Evolutionary conservation across 2,888 invertebrate species (phyloP), one percentile per base, ranked within the genome.

Genomic region (Cerceris rybyensis): DNA sequence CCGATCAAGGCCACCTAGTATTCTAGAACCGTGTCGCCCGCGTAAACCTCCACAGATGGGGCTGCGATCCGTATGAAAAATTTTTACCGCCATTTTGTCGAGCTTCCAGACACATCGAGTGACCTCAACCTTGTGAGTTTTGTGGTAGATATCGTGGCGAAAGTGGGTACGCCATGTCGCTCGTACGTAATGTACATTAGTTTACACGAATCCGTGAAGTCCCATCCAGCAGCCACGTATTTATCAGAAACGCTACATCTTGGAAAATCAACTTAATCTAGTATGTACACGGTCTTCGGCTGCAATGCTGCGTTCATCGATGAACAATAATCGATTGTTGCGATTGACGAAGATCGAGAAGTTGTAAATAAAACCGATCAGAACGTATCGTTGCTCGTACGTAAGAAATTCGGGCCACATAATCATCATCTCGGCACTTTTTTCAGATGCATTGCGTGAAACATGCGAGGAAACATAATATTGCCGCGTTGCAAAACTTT

Each of bases 361-460:
- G 9, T 17, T 8, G 8, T 39, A 39, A 7, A 57, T 57, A 57
- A 57, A 57, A 57, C 7, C 7, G 13, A 57, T 2, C 50, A 7
- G 9, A 54, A 75, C 55, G 66, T 84, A 85, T 82, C 78, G 80
- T 28, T 28, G 28, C 28, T 28, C 28, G 2, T 2, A 28, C 28
- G 28, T 28, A 4, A 28, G 4, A 28, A 1, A 28, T 28, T 28
- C 28, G 28, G 28, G 28, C 1, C 28, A 28, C 28, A 28, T 28
- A 28, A 76, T 43, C 71, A 77, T 63, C n/a, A 49, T 7, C 17
- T 64, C 42, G 28, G 54, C 39, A 57, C 11, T 70, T 7, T 57
- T 88, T 90, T 83, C 89, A 92, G 92, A 92, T 92, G 92, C 80
- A 89, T 87, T 89, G 88, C 86, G 70, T 87, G 81, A 91, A 88